Evolutionary conservation across 2,797 vertebrate species (phyloP), one percentile per base, ranked within the genome.

Genomic region (Chloroceryle inda): DNA sequence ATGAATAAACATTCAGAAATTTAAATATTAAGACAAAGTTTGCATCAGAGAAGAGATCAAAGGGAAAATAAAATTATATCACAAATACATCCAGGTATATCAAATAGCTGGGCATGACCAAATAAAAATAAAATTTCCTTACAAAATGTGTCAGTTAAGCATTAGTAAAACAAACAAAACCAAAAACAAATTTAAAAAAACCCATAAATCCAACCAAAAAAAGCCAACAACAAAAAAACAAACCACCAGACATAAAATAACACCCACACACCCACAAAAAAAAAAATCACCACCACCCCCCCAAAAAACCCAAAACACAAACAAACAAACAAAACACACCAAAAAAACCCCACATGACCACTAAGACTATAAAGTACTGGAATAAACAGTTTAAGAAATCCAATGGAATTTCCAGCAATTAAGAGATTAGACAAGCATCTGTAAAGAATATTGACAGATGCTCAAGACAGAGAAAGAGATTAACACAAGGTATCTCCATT

Each of bases 371-470:
- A 47, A 5, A 59, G 53, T 55, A 61, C 8, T 55, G 38, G 49
- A 88, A 66, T 75, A 81, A 88, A 13, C 20, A 88, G 27, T 55
- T 90, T 86, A 73, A 68, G 85, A 84, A 78, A 78, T 5, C 15
- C 58, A 84, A 47, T 52, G 50, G 67, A 55, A 94, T 73, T 78
- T 53, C 45, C 76, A 95, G 50, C 77, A 93, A 85, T 89, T 94
- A 94, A 88, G 71, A 90, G 83, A 94, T 93, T 66, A 93, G 58
- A 95, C 66, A 88, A 81, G 58, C 69, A 93, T 49, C 66, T 88
- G 55, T 84, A 66, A 84, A 40, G 73, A 90, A 69, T 44, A 90
- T 9, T 62, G 80, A 35, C 35, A 35, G 35, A 35, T 35, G 35
- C 62, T n/a, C 42, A 92, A 85, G 29, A 91, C 27, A 89, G 69